Evolutionary conservation across 2,113 vertebrate genomes (phyloP).

Genomic region (Tetrax tetrax): DNA sequence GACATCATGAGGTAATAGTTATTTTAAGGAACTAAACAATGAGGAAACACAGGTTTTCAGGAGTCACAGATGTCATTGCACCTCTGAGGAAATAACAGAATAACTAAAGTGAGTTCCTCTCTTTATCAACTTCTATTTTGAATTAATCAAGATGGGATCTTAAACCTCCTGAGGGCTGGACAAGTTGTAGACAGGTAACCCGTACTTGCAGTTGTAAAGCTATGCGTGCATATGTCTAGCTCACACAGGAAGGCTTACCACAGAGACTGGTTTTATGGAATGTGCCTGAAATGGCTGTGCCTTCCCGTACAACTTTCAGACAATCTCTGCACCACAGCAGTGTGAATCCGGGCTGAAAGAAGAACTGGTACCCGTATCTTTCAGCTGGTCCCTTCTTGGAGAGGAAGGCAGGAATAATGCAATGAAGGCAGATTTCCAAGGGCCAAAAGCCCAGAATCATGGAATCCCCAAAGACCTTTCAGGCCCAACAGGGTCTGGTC

Average conservation of each 20-base stretch:
- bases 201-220: rapidly evolving
- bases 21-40: not conserved
- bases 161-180: not conserved
- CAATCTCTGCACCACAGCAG: not conserved
- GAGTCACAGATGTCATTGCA: not conserved
- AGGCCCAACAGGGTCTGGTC: not conserved
- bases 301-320: not conserved
- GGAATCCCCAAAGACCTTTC: not conserved
- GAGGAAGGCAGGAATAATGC: not conserved
- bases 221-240: not conserved
- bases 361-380: not conserved
- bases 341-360: not conserved
- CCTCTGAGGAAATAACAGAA: not conserved
- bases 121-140: not conserved
- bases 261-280: not conserved
- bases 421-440: not conserved
- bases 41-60: not conserved
- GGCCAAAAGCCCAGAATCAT: not conserved
- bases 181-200: not conserved
- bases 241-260: not conserved
- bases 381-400: not conserved
- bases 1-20: not conserved
- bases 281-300: not conserved
- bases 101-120: not conserved
- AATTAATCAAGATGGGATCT: not conserved